phyloP scores from a whole-genome alignment of 2,113 vertebrate genomes.

The Proterorhinus semilunaris region DNA sequence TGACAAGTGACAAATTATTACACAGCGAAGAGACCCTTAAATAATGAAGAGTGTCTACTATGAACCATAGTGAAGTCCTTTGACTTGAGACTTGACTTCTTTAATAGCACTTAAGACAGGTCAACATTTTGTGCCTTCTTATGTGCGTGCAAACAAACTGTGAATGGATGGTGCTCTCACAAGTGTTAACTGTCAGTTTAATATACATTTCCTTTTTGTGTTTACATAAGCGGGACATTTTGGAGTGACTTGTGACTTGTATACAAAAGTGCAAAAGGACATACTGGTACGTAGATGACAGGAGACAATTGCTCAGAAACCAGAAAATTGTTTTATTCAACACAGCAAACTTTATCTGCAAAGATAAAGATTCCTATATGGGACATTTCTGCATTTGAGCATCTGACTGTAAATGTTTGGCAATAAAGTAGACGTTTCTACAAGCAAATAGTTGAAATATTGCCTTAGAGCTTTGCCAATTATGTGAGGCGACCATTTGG shows the following conservation, averaged over 20 bases:
- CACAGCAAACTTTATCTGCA: too few species aligned
- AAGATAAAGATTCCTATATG: too few species aligned
- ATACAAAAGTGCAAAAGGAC: neutral
- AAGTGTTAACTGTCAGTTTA: neutral
- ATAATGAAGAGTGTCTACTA: slow-evolving; percentile 7
- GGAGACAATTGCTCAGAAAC: too few species aligned
- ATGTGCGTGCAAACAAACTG: neutral
- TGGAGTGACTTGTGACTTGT: neutral
- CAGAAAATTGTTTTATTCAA: too few species aligned
- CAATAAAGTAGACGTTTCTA: too few species aligned
- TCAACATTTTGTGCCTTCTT: neutral
- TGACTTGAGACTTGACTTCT: neutral
- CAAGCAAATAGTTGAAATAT: too few species aligned
- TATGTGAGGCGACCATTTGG: too few species aligned
- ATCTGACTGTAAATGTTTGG: too few species aligned
- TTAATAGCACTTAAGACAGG: too few species aligned
- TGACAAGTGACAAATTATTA: slow-evolving; percentile 25
- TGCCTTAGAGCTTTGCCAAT: too few species aligned
- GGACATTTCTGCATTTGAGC: too few species aligned
- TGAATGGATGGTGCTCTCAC: neutral
- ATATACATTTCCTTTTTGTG: neutral
- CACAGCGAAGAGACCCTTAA: slow-evolving; percentile 27
- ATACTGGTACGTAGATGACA: too few species aligned
- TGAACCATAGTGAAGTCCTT: neutral
- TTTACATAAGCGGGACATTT: neutral